Evolutionary conservation across 2,888 invertebrate genomes (phyloP), one percentile per base, ranked within the genome.

Genomic region (Beris chalybata): DNA sequence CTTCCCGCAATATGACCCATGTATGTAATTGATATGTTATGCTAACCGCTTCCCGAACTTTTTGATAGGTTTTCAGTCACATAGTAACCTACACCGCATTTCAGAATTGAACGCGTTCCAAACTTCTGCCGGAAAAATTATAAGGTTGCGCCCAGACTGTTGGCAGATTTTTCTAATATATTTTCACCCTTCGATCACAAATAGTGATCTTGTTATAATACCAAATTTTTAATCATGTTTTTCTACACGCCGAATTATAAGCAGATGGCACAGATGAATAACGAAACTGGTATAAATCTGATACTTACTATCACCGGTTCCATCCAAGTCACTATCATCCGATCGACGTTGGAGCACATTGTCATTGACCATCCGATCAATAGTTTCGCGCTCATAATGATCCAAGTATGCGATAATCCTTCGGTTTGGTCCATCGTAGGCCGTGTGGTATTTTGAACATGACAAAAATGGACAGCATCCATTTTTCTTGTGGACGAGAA

Each of bases 401-500:
- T 78, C 77, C 72, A 79, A 70, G 70, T 79, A 79, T 54, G 78
- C 76, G 67, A 78, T 77, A 68, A 78, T 79, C 71, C 77, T 75
- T 22, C 77, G 74, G 67, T 77, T 76, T 68, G 75, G 75, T 63
- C 76, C 75, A 70, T 77, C 76, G 65, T 78, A 76, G 70, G 74
- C 75, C 54, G 75, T 75, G 67, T 77, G 76, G 67, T 76, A 75
- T 85, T 90, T 88, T 74, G 87, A 85, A 77, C 93, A 93, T 64
- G 90, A 85, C 71, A 93, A 81, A 75, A 90, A 87, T 1, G 91
- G 87, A 77, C 94, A 94, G 80, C 93, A 93, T 57, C 85, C 83
- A 67, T 85, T 86, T 70, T 85, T 84, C 71, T 86, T 84, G 70
- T 90, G 89, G 55, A 89, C 83, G 48, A 89, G 81, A 67, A 89